These are phyloP conservation scores for Rhamnusium bicolor DNA, from an alignment of 2,888 invertebrate species.

Conservation along the genomic window DNA sequence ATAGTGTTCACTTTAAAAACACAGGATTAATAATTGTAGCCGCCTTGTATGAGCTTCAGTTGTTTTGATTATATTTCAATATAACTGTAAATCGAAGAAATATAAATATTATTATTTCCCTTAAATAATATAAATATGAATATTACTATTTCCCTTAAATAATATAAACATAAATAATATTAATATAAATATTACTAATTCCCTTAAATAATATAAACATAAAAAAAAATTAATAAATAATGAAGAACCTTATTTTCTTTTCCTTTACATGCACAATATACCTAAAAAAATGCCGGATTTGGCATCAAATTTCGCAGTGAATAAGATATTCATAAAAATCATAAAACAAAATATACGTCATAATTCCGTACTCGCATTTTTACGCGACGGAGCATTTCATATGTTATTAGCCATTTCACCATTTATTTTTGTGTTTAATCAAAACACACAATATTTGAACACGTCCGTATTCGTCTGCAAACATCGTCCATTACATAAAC, in stretches of 20 bases:
- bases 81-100: no score
- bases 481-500: slow-evolving; percentile 61
- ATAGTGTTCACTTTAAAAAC: no score
- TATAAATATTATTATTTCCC: no score
- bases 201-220: no score
- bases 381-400: slow-evolving; percentile 30
- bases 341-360: slow-evolving; percentile 28
- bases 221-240: no score
- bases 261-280: neutral
- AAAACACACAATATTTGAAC: slow-evolving; percentile 63
- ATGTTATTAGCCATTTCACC: slow-evolving; percentile 59
- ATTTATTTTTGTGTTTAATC: slow-evolving; percentile 64
- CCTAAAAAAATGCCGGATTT: neutral
- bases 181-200: no score
- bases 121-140: no score
- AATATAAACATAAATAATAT: no score
- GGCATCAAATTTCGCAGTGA: neutral
- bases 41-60: no score
- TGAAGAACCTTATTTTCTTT: neutral
- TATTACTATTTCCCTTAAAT: no score
- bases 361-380: slow-evolving; percentile 26
- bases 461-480: slow-evolving; percentile 56
- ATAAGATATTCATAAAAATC: slow-evolving; percentile 11
- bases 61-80: no score
- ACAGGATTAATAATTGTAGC: no score